Conservation (phyloP, 2,797 vertebrate genomes). For the Cyclopterus lumpus region DNA sequence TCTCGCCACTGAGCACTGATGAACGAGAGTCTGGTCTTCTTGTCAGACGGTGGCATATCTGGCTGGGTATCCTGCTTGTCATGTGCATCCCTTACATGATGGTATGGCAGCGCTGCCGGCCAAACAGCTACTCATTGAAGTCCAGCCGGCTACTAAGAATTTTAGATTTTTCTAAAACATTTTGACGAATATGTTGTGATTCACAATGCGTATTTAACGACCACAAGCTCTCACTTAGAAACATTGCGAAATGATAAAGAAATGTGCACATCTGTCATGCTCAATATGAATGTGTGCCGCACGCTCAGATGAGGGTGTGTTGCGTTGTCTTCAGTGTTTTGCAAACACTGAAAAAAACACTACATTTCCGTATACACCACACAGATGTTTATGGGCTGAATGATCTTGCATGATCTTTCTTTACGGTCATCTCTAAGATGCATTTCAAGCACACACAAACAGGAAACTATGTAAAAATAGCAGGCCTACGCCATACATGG, state of each 20-base stretch:
- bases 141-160: not conserved
- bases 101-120: not conserved
- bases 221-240: not conserved
- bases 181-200: not conserved
- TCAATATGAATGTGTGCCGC: not conserved
- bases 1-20: constrained; percentile 6
- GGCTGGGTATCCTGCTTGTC: not conserved
- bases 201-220: not conserved
- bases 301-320: no score
- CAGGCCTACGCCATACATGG: not conserved
- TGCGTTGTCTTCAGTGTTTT: no score
- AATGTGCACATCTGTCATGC: not conserved
- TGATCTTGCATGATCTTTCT: no score
- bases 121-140: not conserved
- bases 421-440: no score
- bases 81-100: not conserved
- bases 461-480: not conserved
- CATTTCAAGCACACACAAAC: not conserved
- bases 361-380: no score
- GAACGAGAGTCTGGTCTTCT: constrained; percentile 29
- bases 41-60: not conserved
- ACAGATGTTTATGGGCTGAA: no score
- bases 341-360: no score
- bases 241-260: no score
- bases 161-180: no score